Evolutionary conservation across 2,113 vertebrate genomes (phyloP), one percentile per base, ranked within the genome.

Genomic region (Urocitellus parryii): DNA sequence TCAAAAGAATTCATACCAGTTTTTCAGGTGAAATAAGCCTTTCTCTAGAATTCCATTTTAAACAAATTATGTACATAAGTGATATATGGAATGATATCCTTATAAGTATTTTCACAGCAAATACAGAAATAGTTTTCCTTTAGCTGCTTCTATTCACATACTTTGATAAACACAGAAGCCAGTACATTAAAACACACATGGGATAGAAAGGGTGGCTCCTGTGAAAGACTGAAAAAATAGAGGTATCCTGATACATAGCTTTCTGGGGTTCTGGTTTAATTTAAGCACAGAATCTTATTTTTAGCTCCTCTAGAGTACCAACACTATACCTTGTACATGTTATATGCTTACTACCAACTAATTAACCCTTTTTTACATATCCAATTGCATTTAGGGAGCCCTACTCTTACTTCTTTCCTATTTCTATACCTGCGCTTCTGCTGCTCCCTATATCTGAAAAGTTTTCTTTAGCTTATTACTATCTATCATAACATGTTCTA

Each of bases 311-410:
- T 51, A 37, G 29, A 95, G 34, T 84, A 7, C 3, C n/a, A 93
- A 37, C 9, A 91, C 29, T 73, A 18, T 74, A 72, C 2, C 13
- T 86, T 42, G 1, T 1, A 51, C n/a, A 11, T 74, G 58, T 51
- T 5, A 90, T 67, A 77, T 56, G 25, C 6, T 92, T 84, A 78
- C 1, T 58, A 70, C 12, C 25, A 96, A 83, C 29, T 79, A 6
- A 86, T 12, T 22, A 82, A 89, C 73, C 53, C 78, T 89, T 58
- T 76, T 68, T 29, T 32, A 93, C 91, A 92, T 65, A 92, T 34
- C 18, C 39, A 89, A 2, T 72, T 91, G 27, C 3, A 39, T 83
- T 78, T 56, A 94, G 1, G 61, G 56, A 70, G 61, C 78, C 25
- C 7, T 48, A 58, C 34, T 70, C 37, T 78, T 53, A 58, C 20